Conservation (phyloP, 1,140 invertebrate genomes). For the Drosophila kohkoa region DNA sequence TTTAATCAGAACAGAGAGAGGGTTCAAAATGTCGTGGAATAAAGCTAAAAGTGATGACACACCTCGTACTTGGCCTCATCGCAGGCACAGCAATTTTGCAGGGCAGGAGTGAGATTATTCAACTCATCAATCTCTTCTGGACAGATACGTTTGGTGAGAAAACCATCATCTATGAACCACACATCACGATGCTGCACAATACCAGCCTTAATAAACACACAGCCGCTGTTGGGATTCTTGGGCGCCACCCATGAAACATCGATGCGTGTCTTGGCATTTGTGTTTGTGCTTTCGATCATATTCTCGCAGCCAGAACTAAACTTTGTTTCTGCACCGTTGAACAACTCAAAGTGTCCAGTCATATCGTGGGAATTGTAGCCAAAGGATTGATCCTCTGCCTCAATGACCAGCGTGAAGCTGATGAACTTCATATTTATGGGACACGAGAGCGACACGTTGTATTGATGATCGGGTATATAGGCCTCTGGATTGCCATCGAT, state of each 20-base stretch:
- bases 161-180: conserved; percentile 95
- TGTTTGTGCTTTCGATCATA: conserved; percentile 90
- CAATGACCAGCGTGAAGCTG: conserved; percentile 89
- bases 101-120: conserved; percentile 88
- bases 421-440: conserved; percentile 87
- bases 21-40: background rate
- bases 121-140: conserved; percentile 89
- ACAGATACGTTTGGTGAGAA: conserved; percentile 91
- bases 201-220: conserved; percentile 91
- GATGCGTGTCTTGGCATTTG: conserved; percentile 89
- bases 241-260: conserved; percentile 92
- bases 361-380: conserved; percentile 67
- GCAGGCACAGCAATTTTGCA: conserved; percentile 94
- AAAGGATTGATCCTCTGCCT: conserved; percentile 84
- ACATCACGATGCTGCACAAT: conserved; percentile 92
- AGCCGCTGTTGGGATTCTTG: conserved; percentile 89
- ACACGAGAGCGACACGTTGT: conserved; percentile 85
- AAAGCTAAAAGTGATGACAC: background rate
- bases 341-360: conserved; percentile 87
- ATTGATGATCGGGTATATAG: conserved; percentile 89
- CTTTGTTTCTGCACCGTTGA: conserved; percentile 87
- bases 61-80: conserved; percentile 97
- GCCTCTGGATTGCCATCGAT: conserved; percentile 88
- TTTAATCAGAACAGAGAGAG: background rate
- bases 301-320: conserved; percentile 91